These are phyloP conservation scores for Physeter macrocephalus DNA, from an alignment of 2,113 vertebrate species.

Conservation along the genomic window DNA sequence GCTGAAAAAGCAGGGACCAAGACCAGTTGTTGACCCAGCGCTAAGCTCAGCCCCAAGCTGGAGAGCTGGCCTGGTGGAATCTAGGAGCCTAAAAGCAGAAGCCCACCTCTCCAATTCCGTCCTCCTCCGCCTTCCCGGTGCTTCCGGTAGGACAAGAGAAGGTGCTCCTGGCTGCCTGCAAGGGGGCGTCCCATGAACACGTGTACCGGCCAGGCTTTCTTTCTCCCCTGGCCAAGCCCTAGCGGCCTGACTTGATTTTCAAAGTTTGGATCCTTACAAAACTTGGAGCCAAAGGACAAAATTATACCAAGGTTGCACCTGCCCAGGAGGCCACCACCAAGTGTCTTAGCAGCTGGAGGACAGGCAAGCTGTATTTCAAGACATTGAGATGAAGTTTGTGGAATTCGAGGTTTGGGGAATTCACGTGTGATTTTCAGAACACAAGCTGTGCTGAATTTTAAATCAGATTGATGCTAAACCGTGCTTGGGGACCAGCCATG, in stretches of 20 bases:
- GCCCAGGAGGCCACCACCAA: rapidly evolving
- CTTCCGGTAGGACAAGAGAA: neutral
- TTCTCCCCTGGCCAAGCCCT: neutral
- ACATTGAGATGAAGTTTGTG: neutral
- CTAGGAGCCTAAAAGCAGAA: neutral
- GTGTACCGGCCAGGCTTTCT: neutral
- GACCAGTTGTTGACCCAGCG: rapidly evolving
- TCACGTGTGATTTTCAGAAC: neutral
- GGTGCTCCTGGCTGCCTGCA: rapidly evolving
- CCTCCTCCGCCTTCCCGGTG: neutral
- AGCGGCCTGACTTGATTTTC: neutral
- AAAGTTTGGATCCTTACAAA: neutral
- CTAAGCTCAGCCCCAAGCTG: neutral
- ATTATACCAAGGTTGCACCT: neutral
- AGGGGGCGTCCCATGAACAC: rapidly evolving
- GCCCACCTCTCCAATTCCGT: neutral
- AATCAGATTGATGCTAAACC: neutral
- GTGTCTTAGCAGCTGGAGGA: neutral
- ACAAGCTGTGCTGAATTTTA: neutral
- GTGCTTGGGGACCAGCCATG: neutral
- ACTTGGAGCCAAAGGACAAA: neutral
- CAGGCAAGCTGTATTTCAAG: neutral
- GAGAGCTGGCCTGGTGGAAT: too few relatives aligned
- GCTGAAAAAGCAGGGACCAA: neutral
- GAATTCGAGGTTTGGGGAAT: neutral